Percentiles rank a stretch among this genome's conserved stretches.
phyloP scores from a whole-genome alignment of 2,888 invertebrate genomes.

The Microdon myrmicae region DNA sequence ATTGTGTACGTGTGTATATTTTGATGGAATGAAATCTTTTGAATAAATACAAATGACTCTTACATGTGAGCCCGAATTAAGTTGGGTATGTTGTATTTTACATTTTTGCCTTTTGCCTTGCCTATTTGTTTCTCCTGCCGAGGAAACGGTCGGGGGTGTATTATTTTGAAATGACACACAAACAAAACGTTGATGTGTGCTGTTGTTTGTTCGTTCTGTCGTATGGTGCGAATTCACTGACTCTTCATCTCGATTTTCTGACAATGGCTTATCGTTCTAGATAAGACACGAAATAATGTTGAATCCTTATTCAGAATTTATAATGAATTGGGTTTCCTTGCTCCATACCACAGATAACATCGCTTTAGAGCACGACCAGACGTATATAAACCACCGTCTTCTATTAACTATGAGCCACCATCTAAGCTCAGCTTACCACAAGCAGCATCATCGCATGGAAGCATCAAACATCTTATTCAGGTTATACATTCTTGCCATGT shows the following conservation, averaged over 20 bases:
- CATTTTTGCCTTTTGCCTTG: no score
- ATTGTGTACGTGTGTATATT: no score
- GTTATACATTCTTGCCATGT: constrained; percentile 5
- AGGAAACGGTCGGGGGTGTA: constrained; percentile 5
- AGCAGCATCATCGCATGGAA: no score
- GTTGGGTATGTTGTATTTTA: not conserved
- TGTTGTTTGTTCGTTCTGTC: constrained; percentile 19
- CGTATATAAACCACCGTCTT: constrained; percentile 12
- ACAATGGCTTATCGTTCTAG: constrained; percentile 50
- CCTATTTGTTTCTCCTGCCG: no score
- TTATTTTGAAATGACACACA: constrained; percentile 1
- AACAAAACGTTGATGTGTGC: no score
- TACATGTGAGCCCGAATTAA: constrained; percentile 23
- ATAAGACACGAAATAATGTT: constrained; percentile 51
- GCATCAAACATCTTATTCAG: constrained; percentile 30
- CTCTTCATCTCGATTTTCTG: constrained; percentile 42
- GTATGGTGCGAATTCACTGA: constrained; percentile 27
- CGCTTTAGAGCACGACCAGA: constrained; percentile 20
- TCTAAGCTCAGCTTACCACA: no score
- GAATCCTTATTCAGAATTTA: constrained; percentile 47
- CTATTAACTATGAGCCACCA: no score
- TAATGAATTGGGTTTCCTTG: constrained; percentile 48
- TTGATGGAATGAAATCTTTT: constrained; percentile 11
- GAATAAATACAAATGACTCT: not conserved
- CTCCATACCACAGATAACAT: constrained; percentile 30